A percentile compares a stretch with the other conserved stretches of the same genome.
These are phyloP conservation scores for Nezara viridula DNA, from an alignment of 2,888 invertebrate genomes.

Conservation along the genomic window DNA sequence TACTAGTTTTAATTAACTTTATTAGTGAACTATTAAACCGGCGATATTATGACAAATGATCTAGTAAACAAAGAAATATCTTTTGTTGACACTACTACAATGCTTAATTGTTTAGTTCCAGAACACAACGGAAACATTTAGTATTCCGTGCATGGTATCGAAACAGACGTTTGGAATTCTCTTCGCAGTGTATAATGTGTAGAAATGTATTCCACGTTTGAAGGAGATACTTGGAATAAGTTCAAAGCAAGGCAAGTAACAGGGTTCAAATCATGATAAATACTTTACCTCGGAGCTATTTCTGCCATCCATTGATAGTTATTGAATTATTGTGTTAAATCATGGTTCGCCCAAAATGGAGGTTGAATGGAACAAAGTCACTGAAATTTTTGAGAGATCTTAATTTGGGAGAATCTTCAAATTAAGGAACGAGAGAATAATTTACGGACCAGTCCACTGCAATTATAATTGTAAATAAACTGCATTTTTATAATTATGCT, in stretches of 20 bases:
- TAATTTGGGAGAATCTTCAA: too few relatives aligned
- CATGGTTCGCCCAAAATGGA: too few relatives aligned
- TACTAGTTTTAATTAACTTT: too few relatives aligned
- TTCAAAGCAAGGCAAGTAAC: not conserved
- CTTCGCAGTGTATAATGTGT: not conserved
- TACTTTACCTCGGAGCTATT: not conserved
- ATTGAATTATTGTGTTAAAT: too few relatives aligned
- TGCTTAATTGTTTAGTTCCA: not conserved
- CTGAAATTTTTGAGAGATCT: too few relatives aligned
- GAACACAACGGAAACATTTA: not conserved
- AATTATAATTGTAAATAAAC: too few relatives aligned
- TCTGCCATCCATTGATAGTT: too few relatives aligned
- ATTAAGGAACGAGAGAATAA: too few relatives aligned
- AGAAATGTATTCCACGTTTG: slow-evolving; percentile 2
- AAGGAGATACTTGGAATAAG: not conserved
- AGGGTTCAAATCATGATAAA: not conserved
- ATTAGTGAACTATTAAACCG: too few relatives aligned
- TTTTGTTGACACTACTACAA: not conserved
- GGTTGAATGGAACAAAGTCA: too few relatives aligned
- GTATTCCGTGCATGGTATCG: not conserved
- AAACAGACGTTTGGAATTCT: not conserved
- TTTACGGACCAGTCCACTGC: too few relatives aligned
- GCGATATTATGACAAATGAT: not conserved
- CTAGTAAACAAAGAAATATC: not conserved
- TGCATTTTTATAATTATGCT: too few relatives aligned